Conservation (phyloP, 2,797 vertebrate genomes). For the Eidolon dupreanum region DNA sequence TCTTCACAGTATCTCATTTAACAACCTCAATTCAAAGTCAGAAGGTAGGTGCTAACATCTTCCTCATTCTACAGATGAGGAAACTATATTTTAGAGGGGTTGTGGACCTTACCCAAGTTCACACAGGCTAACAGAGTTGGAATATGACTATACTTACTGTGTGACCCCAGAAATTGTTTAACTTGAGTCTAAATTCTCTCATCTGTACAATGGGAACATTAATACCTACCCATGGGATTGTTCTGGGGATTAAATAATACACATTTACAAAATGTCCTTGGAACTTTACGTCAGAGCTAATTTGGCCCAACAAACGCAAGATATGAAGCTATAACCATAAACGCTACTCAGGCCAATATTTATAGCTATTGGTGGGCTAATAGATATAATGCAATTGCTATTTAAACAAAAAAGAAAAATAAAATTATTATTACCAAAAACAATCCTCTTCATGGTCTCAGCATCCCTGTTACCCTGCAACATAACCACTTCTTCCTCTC, state of each 20-base stretch:
- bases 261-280: neutral
- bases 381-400: neutral
- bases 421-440: neutral
- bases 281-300: neutral
- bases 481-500: neutral
- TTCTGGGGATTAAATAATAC: neutral
- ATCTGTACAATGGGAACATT: neutral
- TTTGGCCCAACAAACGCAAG: neutral
- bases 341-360: neutral
- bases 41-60: neutral
- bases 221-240: neutral
- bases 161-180: neutral
- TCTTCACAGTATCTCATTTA: neutral
- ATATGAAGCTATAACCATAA: neutral
- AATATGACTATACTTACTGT: neutral
- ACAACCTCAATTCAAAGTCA: neutral
- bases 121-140: neutral
- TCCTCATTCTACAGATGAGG: neutral
- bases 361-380: neutral
- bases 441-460: neutral
- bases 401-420: neutral
- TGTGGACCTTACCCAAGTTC: neutral
- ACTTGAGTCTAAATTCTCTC: neutral
- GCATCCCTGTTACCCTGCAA: neutral
- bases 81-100: neutral